Evolutionary conservation across 2,797 vertebrate species (phyloP), one percentile per base, ranked within the genome.

Genomic region (Coracias cyanogaster): DNA sequence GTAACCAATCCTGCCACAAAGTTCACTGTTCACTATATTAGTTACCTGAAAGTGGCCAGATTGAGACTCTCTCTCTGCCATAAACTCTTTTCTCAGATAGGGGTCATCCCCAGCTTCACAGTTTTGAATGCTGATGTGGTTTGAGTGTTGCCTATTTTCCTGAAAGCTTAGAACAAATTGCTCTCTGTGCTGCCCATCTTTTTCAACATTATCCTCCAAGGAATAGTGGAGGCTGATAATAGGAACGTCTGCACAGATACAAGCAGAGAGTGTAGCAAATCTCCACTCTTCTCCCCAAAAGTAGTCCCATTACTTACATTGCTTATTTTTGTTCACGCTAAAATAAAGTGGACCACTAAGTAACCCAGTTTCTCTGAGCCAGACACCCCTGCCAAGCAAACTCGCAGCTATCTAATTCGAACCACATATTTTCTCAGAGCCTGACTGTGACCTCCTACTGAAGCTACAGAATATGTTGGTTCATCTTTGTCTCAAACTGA

Each of bases 91-190:
- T 93, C 70, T 89, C 86, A 64, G 26, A 81, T 2, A 92, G 65
- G 91, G 93, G 91, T 93, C 95, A 91, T 52, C 33, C 24, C 19
- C 15, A 29, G 62, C 72, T 93, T 83, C 39, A 48, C 43, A 66
- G 70, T 71, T 94, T 64, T 73, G 82, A 95, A 93, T 90, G 52
- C 35, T 94, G 91, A 95, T 90, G 62, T 46, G 54, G 66, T 94
- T 84, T 79, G 87, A 86, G 43, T 8, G 39, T 82, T 91, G 60
- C 66, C 73, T 86, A 70, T 95, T 94, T 94, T 91, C 62, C 66
- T 90, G 89, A 96, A 86, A 91, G 70, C 77, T 88, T 45, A 65
- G 52, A 94, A 90, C 45, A 95, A 91, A 91, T 83, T 94, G 39
- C 55, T 84, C 54, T 93, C 80, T 89, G 28, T 5, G 7, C 89